Evolutionary conservation across 2,113 vertebrate species (phyloP).

Genomic region (Myotis brandtii): DNA sequence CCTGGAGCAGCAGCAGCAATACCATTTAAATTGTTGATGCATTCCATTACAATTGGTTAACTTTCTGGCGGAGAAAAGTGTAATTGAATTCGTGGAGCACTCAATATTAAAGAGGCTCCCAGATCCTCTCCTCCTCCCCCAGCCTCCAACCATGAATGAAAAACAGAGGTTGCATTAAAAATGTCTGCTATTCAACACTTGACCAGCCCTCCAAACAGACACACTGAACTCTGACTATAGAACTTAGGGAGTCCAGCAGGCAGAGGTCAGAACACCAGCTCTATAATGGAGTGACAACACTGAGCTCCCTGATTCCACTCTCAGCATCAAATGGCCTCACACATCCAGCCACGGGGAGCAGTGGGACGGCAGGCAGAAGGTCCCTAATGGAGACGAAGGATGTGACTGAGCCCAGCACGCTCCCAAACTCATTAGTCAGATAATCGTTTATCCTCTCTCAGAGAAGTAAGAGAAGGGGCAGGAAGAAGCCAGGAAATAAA

Average conservation of each 20-base stretch:
- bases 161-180: neutral
- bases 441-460: neutral
- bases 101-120: neutral
- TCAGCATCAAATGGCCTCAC: neutral
- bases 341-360: neutral
- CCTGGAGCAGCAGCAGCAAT: neutral
- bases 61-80: neutral
- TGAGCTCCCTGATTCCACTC: neutral
- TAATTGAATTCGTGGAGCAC: neutral
- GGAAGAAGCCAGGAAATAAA: neutral
- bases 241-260: neutral
- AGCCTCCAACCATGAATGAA: constrained; percentile 12
- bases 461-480: neutral
- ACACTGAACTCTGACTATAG: neutral
- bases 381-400: neutral
- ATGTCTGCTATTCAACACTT: neutral
- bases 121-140: neutral
- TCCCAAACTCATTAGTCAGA: neutral
- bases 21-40: neutral
- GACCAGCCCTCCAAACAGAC: neutral
- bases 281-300: neutral
- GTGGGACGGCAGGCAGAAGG: neutral
- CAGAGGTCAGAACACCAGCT: neutral
- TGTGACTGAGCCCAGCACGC: neutral
- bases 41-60: neutral